Evolutionary conservation across 2,113 vertebrate species (phyloP).

Genomic region (Sminthopsis crassicaudata): DNA sequence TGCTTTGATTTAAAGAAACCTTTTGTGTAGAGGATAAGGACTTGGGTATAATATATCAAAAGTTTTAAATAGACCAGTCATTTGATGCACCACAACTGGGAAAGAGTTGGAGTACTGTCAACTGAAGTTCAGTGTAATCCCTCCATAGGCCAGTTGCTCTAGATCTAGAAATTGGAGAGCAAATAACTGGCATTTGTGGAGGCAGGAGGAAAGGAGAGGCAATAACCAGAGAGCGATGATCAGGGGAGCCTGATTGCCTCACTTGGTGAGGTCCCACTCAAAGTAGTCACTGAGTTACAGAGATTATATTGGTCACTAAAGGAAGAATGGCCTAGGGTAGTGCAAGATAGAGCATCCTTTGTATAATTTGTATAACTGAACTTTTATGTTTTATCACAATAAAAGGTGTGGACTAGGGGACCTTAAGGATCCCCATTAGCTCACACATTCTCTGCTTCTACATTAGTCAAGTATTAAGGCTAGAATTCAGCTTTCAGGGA

Average conservation of each 20-base stretch:
- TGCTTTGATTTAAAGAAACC: not conserved
- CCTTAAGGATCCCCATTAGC: not conserved
- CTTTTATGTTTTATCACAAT: not conserved
- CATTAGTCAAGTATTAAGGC: slow-evolving; percentile 43
- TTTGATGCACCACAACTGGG: not conserved
- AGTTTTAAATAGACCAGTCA: not conserved
- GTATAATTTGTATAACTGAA: not conserved
- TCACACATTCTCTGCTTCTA: not conserved
- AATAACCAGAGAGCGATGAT: not conserved
- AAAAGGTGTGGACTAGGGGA: not conserved
- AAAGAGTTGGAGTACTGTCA: not conserved
- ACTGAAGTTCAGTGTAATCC: not conserved
- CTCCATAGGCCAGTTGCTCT: not conserved
- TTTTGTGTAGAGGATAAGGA: not conserved
- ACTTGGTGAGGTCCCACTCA: not conserved
- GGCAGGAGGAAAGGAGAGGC: not conserved
- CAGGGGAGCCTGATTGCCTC: not conserved
- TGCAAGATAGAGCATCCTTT: not conserved
- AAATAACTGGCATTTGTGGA: not conserved
- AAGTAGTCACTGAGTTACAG: not conserved
- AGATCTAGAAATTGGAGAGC: not conserved
- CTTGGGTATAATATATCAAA: not conserved
- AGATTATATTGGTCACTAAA: not conserved
- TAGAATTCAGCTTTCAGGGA: slow-evolving; percentile 36
- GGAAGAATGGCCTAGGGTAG: not conserved